phyloP scores from a whole-genome alignment of 2,888 invertebrate species.

The Neria commutata region DNA sequence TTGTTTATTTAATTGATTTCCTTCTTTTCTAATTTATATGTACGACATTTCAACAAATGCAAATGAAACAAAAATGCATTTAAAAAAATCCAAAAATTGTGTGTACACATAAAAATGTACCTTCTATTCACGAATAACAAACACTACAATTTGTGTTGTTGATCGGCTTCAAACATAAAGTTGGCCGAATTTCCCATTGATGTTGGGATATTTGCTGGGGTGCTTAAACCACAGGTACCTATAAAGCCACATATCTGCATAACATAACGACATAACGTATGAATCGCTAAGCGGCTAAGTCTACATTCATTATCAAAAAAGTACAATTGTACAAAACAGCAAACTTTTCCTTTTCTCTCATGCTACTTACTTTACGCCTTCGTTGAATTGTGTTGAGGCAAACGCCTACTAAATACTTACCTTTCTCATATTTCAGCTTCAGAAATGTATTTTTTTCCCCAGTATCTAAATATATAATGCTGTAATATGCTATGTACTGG shows the following conservation, averaged over 20 bases:
- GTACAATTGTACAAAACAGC: background rate
- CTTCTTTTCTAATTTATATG: slow-evolving; percentile 27
- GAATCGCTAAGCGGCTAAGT: background rate
- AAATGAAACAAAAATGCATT: background rate
- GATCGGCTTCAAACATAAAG: slow-evolving; percentile 51
- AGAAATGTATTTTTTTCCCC: too few species aligned
- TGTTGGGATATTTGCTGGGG: slow-evolving; percentile 78
- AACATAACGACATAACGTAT: slow-evolving; percentile 9
- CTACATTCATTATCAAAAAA: slow-evolving; percentile 13
- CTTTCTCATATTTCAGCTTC: too few species aligned
- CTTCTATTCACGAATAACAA: slow-evolving; percentile 11
- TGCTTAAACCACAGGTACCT: slow-evolving; percentile 68
- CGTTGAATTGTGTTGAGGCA: too few species aligned
- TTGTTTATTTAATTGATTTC: background rate
- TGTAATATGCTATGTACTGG: too few species aligned
- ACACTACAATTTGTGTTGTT: background rate
- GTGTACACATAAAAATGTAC: background rate
- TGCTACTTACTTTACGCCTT: background rate
- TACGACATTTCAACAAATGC: slow-evolving; percentile 16
- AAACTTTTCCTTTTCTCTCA: background rate
- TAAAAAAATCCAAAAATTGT: slow-evolving; percentile 1
- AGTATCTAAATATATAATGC: too few species aligned
- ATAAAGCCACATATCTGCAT: too few species aligned
- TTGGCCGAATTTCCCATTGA: slow-evolving; percentile 77
- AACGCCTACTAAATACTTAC: too few species aligned